Evolutionary conservation across 2,888 invertebrate genomes (phyloP).

Genomic region (Tryphoninae sp.): DNA sequence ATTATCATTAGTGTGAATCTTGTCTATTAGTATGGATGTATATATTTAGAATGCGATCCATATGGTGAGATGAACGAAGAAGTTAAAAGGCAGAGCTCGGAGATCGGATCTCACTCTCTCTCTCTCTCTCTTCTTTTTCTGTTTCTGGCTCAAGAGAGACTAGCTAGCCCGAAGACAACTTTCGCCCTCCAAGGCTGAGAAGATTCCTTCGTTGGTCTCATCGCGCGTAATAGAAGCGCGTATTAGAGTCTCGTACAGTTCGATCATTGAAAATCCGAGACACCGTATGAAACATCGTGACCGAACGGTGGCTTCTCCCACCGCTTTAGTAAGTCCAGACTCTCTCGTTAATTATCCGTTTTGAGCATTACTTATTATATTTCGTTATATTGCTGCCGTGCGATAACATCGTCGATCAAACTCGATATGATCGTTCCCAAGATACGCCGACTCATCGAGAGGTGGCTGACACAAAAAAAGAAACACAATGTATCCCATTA

Average conservation of each 20-base stretch:
- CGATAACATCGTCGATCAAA: conserved; percentile 26
- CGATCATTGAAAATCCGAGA: conserved; percentile 51
- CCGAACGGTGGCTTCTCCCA: neutral
- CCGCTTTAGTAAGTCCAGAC: conserved; percentile 34
- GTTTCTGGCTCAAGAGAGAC: conserved; percentile 9
- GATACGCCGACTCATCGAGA: conserved; percentile 8
- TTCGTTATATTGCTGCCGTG: conserved; percentile 22
- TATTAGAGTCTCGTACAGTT: conserved; percentile 66
- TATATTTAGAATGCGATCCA: conserved; percentile 62
- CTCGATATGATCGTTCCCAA: conserved; percentile 21
- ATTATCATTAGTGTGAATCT: conserved; percentile 34
- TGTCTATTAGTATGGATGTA: conserved; percentile 71
- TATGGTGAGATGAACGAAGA: conserved; percentile 67
- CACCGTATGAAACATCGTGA: neutral
- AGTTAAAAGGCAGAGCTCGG: conserved; percentile 32
- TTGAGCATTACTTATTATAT: conserved; percentile 48
- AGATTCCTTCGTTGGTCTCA: conserved; percentile 74
- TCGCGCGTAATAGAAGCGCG: conserved; percentile 73
- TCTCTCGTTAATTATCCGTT: conserved; percentile 64
- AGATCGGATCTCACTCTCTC: conserved; percentile 25
- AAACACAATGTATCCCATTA: conserved; percentile 5
- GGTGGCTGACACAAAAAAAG: neutral
- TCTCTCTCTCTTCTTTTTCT: conserved; percentile 15
- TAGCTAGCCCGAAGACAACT: conserved; percentile 73
- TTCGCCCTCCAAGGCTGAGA: conserved; percentile 80